Evolutionary conservation across 2,797 vertebrate species (phyloP).

Genomic region (Siniperca obscura): DNA sequence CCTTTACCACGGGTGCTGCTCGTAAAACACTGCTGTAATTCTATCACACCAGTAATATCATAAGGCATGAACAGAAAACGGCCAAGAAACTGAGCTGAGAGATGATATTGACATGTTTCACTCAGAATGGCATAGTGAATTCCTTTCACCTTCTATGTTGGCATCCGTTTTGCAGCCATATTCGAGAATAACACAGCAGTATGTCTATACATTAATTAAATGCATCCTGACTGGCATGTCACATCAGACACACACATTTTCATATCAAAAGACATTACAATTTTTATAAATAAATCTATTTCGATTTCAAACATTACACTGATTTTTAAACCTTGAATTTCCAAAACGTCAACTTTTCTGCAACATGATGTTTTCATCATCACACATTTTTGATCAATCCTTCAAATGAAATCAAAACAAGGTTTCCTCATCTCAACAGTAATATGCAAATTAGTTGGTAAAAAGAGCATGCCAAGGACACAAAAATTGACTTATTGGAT

Average conservation of each 20-base stretch:
- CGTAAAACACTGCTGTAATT: constrained; percentile 18
- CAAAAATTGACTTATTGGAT: constrained; percentile 65
- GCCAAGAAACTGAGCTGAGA: neutral
- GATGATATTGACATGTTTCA: constrained; percentile 6
- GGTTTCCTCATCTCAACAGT: constrained; percentile 12
- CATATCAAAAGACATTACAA: neutral
- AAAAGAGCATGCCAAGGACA: constrained; percentile 49
- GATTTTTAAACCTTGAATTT: neutral
- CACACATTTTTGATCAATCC: neutral
- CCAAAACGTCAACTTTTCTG: neutral
- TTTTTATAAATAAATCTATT: neutral
- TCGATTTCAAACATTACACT: neutral
- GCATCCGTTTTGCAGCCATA: constrained; percentile 1
- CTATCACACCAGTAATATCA: neutral
- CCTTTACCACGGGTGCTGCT: neutral
- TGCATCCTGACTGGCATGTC: neutral
- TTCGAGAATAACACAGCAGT: neutral
- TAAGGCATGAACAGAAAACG: neutral
- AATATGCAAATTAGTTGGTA: constrained; percentile 19
- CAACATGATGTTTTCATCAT: neutral
- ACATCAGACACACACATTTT: neutral
- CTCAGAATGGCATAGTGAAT: neutral
- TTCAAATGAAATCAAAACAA: neutral
- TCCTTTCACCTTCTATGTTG: neutral
- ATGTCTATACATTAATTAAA: neutral